Conservation (phyloP, 2,888 invertebrate genomes). For the Stenolophus ochropezus region DNA sequence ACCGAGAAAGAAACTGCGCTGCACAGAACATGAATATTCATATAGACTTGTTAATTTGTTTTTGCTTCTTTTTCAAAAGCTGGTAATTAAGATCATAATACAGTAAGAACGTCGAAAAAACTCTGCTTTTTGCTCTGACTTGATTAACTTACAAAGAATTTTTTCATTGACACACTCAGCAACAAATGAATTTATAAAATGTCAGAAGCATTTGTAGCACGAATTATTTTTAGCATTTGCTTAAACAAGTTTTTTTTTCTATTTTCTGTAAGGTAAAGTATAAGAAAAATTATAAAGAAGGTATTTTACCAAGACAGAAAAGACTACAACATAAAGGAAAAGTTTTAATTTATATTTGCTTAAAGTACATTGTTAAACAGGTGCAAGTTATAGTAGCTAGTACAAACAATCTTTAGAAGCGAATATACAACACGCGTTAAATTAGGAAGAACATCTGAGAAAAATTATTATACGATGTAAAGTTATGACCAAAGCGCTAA, state of each 20-base stretch:
- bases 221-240: background rate
- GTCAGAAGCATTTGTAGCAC: background rate
- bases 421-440: background rate
- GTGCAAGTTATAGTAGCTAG: background rate
- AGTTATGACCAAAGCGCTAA: no score
- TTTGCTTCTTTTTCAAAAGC: conserved; percentile 46
- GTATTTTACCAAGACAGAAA: background rate
- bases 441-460: no score
- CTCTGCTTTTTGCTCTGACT: background rate
- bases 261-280: background rate
- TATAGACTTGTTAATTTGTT: conserved; percentile 6
- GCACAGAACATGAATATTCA: conserved; percentile 34
- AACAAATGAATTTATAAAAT: background rate
- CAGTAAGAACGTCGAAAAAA: conserved; percentile 16
- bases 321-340: background rate
- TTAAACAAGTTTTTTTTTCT: background rate
- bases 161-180: background rate
- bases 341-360: background rate
- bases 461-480: no score
- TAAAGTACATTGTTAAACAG: no score
- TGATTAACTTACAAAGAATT: conserved; percentile 25
- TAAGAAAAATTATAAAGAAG: background rate
- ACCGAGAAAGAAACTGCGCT: conserved; percentile 3
- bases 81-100: conserved; percentile 41
- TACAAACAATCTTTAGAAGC: background rate